Evolutionary conservation across 2,113 vertebrate genomes (phyloP).

Genomic region (Ascaphus truei): DNA sequence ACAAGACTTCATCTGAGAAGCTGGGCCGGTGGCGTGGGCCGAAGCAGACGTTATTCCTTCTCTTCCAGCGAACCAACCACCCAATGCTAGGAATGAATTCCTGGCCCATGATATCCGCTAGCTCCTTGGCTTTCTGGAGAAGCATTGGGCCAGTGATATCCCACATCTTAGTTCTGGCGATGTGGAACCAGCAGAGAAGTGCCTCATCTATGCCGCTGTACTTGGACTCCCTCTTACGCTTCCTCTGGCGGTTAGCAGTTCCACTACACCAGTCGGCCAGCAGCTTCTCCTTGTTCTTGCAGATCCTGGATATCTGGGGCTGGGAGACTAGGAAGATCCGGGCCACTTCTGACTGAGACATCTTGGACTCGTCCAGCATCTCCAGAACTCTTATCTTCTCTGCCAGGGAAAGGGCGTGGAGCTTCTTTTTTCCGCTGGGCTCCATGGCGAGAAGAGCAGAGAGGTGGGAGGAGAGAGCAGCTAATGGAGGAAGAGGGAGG

Average conservation of each 20-base stretch:
- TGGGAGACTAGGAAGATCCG: constrained; percentile 53
- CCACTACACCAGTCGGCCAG: constrained; percentile 54
- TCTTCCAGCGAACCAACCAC: constrained; percentile 56
- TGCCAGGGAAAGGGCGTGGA: constrained; percentile 48
- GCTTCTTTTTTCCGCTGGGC: constrained; percentile 48
- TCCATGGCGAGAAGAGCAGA: constrained; percentile 41
- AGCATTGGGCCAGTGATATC: constrained; percentile 48
- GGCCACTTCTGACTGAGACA: constrained; percentile 56
- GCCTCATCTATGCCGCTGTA: constrained; percentile 50
- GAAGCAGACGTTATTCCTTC: constrained; percentile 47
- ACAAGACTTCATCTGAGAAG: neutral
- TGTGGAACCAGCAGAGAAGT: constrained; percentile 53
- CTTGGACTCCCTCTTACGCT: constrained; percentile 52
- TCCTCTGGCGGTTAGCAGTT: constrained; percentile 48
- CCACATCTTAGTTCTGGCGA: constrained; percentile 45
- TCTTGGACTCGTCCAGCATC: constrained; percentile 50
- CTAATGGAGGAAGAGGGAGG: too few species aligned
- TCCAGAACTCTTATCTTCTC: constrained; percentile 56
- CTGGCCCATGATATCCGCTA: constrained; percentile 50
- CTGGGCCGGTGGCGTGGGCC: constrained; percentile 21
- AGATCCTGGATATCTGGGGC: constrained; percentile 55
- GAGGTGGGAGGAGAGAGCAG: too few species aligned
- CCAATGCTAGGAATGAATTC: constrained; percentile 53
- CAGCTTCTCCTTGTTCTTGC: constrained; percentile 55
- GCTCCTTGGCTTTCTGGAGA: constrained; percentile 53